Base-by-base conservation (phyloP, 2,797 vertebrate species). In the Cygnus olor region DNA sequence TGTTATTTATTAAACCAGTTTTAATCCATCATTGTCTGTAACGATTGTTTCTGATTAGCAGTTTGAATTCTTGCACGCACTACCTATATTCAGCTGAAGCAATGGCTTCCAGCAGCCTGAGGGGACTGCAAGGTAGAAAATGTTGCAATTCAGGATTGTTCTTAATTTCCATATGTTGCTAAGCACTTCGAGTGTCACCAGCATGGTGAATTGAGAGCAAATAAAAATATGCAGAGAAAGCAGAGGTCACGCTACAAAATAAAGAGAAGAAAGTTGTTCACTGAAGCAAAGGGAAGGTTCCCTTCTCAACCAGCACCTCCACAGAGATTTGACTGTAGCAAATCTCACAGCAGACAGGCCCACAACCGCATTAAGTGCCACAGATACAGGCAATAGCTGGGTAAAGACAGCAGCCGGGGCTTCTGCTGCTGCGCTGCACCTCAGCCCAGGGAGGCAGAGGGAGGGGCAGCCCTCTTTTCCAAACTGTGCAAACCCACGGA, bases 121-220 rank as follows among this genome's bases (percentile, higher is more conserved):
- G 76, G 91, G 88, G 22, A 65, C 74, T 65, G 65, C 69, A 69
- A 94, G 66, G 88, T 34, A 65, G 80, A 92, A 92, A 66, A 49
- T 57, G 44, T 4, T 85, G 45, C 27, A 34, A 44, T 90, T 72
- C 63, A 24, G 77, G 76, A 72, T 30, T 54, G 64, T 73, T 74
- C 54, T 66, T 77, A 6, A 97, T 97, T 95, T 96, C 95, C 93
- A 85, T 60, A 57, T 64, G 74, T 36, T 92, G 49, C 84, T 84
- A 92, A 89, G 83, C 34, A 14, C 85, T 94, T 94, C 78, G 69
- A 32, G 61, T 72, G 95, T 89, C 93, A 84, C 66, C 51, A 64
- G 65, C 38, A 1, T 1, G 1, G 57, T 30, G 72, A 70, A 57
- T 44, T 70, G 91, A 94, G 91, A 87, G 47, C 56, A 10, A 22